These are phyloP conservation scores for Furcifer pardalis DNA, from an alignment of 2,797 vertebrate genomes.

Conservation along the genomic window DNA sequence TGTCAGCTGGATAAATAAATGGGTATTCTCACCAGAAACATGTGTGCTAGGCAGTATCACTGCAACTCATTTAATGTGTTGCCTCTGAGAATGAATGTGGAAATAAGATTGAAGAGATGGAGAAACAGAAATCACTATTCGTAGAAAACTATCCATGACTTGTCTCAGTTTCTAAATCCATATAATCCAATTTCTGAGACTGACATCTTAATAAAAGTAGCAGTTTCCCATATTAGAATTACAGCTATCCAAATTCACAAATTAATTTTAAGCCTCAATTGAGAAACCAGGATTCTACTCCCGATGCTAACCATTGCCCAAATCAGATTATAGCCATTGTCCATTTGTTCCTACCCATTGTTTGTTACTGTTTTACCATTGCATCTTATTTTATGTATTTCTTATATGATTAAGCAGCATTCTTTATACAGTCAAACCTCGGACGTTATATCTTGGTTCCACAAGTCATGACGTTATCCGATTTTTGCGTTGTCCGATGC, in stretches of 20 bases:
- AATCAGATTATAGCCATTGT: neutral
- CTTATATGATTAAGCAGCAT: slow-evolving; percentile 42
- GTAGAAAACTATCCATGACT: neutral
- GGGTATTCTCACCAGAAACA: neutral
- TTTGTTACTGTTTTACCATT: slow-evolving; percentile 47
- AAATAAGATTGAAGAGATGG: too few relatives aligned
- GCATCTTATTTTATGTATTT: slow-evolving; percentile 37
- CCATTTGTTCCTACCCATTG: slow-evolving; percentile 26
- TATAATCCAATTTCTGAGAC: neutral
- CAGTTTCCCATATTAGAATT: neutral
- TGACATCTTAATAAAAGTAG: neutral
- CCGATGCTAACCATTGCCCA: neutral
- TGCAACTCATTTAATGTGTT: too few relatives aligned
- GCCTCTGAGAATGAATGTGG: neutral
- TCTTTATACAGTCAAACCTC: slow-evolving; percentile 62
- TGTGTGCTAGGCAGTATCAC: too few relatives aligned
- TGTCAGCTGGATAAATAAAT: neutral
- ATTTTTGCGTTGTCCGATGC: too few relatives aligned
- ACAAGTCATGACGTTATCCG: too few relatives aligned
- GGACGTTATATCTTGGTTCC: too few relatives aligned
- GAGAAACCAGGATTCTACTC: neutral
- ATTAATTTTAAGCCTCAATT: neutral
- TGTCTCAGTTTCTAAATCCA: too few relatives aligned
- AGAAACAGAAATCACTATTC: neutral
- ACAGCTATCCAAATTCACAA: neutral